phyloP scores from a whole-genome alignment of 2,797 vertebrate species.

The Mormyrops boulengeri region DNA sequence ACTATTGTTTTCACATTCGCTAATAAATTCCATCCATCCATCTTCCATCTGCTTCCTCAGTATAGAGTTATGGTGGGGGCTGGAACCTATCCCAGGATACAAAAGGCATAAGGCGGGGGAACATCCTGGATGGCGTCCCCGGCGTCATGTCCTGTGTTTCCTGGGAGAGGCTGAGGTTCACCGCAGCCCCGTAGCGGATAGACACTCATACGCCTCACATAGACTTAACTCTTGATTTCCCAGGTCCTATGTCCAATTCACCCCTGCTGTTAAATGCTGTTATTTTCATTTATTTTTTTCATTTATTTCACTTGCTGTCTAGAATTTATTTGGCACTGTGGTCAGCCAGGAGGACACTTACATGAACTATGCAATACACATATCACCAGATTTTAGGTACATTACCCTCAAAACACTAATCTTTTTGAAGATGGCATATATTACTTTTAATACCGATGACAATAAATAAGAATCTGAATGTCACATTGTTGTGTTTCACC shows the following conservation, averaged over 20 bases:
- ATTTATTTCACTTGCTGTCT: background rate
- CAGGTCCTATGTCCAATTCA: background rate
- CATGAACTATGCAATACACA: background rate
- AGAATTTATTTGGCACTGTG: background rate
- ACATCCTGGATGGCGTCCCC: background rate
- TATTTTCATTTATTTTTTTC: background rate
- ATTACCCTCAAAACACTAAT: background rate
- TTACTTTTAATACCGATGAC: background rate
- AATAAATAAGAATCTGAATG: background rate
- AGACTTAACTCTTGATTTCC: background rate
- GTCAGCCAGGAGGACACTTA: background rate
- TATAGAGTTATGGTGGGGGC: background rate
- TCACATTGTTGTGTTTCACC: background rate
- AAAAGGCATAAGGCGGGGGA: background rate
- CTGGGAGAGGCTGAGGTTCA: background rate
- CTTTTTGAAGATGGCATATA: background rate
- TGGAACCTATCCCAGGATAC: background rate
- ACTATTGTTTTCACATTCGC: background rate
- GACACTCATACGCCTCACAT: background rate
- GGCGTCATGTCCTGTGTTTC: background rate
- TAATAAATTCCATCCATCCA: background rate
- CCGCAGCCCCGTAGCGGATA: background rate
- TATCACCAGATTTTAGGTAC: background rate
- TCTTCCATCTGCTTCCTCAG: background rate
- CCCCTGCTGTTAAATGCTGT: background rate